Conservation (phyloP, 2,113 vertebrate species). For the Poecilia latipinna region DNA sequence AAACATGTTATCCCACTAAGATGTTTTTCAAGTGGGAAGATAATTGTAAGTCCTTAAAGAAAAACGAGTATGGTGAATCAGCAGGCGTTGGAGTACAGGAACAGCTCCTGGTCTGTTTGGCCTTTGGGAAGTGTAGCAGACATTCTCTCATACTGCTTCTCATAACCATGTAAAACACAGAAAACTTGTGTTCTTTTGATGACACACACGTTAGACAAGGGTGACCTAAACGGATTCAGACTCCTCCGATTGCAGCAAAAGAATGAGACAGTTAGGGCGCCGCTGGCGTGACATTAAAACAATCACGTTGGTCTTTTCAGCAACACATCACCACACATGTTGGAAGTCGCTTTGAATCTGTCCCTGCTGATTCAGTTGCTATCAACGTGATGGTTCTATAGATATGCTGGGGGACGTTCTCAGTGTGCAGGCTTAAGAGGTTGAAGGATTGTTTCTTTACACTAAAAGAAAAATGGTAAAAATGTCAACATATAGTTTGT, state of each 20-base stretch:
- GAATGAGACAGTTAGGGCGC: neutral
- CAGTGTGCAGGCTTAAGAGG: too few species aligned
- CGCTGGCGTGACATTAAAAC: slow-evolving; percentile 15
- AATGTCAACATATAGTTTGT: too few species aligned
- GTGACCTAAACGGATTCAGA: slow-evolving; percentile 28
- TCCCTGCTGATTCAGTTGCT: slow-evolving; percentile 3
- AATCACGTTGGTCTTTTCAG: slow-evolving; percentile 33
- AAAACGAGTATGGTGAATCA: slow-evolving; percentile 31
- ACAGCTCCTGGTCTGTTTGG: slow-evolving; percentile 24
- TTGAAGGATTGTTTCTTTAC: too few species aligned
- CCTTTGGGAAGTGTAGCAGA: slow-evolving; percentile 18
- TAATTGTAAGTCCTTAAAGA: slow-evolving; percentile 30
- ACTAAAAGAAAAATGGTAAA: too few species aligned
- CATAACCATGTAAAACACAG: slow-evolving; percentile 30
- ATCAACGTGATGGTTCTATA: slow-evolving; percentile 10
- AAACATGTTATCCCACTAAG: slow-evolving; percentile 25
- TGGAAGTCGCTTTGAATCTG: slow-evolving; percentile 14
- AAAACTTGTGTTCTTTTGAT: slow-evolving; percentile 30
- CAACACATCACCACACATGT: slow-evolving; percentile 2
- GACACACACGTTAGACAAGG: slow-evolving; percentile 6
- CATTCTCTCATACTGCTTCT: slow-evolving; percentile 18
- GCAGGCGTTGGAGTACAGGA: slow-evolving; percentile 19
- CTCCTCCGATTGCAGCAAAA: slow-evolving; percentile 14
- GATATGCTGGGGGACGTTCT: neutral
- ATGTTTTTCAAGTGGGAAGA: slow-evolving; percentile 17